phyloP scores from a whole-genome alignment of 2,113 vertebrate species.

The Cebidichthys violaceus region DNA sequence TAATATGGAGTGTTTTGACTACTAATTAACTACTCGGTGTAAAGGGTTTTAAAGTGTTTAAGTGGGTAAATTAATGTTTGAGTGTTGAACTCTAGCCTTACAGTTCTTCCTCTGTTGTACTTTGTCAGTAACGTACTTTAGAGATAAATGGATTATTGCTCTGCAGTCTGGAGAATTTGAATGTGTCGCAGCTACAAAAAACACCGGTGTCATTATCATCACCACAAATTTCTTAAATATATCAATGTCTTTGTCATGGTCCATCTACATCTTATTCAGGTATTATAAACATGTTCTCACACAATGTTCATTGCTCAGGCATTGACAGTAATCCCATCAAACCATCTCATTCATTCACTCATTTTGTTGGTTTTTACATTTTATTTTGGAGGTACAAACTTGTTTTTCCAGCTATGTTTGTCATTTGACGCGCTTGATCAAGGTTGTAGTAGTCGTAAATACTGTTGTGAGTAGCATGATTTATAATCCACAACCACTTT shows the following conservation, averaged over 20 bases:
- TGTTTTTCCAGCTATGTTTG: neutral
- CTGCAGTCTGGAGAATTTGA: neutral
- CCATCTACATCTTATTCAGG: constrained; percentile 32
- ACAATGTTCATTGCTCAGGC: constrained; percentile 17
- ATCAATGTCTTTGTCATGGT: constrained; percentile 27
- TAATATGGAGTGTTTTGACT: constrained; percentile 12
- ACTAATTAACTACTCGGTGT: neutral
- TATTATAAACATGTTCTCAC: constrained; percentile 4
- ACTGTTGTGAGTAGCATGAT: neutral
- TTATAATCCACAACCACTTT: constrained; percentile 9
- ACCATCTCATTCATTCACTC: constrained; percentile 25
- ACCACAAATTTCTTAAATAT: constrained; percentile 12
- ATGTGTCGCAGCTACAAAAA: constrained; percentile 6
- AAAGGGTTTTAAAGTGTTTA: neutral
- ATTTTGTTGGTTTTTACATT: neutral
- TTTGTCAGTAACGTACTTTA: neutral
- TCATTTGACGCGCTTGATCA: constrained; percentile 1
- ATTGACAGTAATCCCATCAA: constrained; percentile 18
- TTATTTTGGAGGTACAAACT: constrained; percentile 2
- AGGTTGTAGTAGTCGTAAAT: neutral
- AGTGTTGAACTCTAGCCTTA: neutral
- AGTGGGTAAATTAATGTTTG: neutral
- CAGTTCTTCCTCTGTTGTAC: neutral
- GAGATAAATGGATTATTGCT: neutral
- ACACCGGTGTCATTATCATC: neutral